Percentiles rank a stretch among this genome's conserved stretches.
These are phyloP conservation scores for Sterna hirundo DNA, from an alignment of 2,113 vertebrate genomes.

Conservation along the genomic window DNA sequence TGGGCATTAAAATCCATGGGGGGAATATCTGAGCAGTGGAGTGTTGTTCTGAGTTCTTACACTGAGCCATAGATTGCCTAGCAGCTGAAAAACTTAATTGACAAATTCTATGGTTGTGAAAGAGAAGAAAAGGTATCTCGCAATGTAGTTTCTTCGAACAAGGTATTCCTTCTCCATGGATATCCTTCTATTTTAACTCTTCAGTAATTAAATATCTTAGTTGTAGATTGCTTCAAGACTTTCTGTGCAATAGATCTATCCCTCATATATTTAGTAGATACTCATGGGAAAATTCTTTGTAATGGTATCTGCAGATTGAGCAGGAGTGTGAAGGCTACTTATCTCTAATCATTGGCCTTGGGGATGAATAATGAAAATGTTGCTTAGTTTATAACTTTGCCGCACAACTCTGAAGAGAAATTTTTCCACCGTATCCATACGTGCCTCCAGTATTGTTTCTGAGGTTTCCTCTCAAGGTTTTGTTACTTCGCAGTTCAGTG, in stretches of 20 bases:
- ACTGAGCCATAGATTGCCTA: not conserved
- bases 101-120: not conserved
- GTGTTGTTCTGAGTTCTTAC: not conserved
- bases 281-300: not conserved
- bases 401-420: not conserved
- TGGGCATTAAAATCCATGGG: not conserved
- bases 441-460: not conserved
- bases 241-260: not conserved
- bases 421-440: accelerated
- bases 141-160: not conserved
- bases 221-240: not conserved
- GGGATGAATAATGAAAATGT: not conserved
- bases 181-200: not conserved
- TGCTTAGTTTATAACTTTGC: not conserved
- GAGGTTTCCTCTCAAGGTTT: not conserved
- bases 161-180: not conserved
- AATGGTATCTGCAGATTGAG: not conserved
- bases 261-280: not conserved
- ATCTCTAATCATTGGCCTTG: not conserved
- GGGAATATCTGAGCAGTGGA: not conserved
- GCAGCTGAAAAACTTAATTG: not conserved
- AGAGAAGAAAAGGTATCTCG: not conserved
- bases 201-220: not conserved
- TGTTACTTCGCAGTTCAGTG: not conserved
- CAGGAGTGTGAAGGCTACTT: not conserved